Percentiles rank a stretch among this genome's conserved stretches.
phyloP scores from a whole-genome alignment of 2,888 invertebrate genomes.

The Sesamia inferens region DNA sequence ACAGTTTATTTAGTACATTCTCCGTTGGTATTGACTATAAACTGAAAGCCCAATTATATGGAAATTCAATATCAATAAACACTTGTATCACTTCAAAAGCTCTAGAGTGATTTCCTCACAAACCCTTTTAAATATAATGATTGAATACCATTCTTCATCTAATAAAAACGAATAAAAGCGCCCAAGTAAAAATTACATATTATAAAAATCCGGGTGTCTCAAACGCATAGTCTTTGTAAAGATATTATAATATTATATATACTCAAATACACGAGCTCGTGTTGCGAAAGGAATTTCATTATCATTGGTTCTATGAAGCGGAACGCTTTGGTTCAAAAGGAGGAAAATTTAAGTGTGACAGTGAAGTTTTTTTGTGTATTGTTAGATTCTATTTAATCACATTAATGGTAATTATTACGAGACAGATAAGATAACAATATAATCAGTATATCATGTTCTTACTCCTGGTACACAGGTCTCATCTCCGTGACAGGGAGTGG shows the following conservation, averaged over 20 bases:
- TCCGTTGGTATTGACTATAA: not conserved
- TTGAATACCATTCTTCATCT: not conserved
- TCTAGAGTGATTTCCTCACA: not conserved
- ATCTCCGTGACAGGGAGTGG: no score
- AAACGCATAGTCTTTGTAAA: conserved; percentile 24
- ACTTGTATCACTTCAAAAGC: not conserved
- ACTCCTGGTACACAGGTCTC: no score
- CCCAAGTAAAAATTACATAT: conserved; percentile 33
- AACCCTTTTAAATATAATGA: conserved; percentile 9
- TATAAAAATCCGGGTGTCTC: conserved; percentile 24
- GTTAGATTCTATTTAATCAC: not conserved
- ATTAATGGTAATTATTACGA: not conserved
- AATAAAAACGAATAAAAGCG: conserved; percentile 34
- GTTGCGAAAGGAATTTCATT: conserved; percentile 42
- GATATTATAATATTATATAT: no score
- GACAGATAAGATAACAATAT: no score
- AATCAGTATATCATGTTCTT: no score
- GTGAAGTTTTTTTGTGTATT: not conserved
- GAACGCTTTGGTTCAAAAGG: conserved; percentile 20
- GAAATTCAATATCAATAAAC: not conserved
- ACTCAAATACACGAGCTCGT: conserved; percentile 7
- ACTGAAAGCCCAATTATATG: not conserved
- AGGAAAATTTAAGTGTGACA: not conserved
- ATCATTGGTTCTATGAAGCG: conserved; percentile 36
- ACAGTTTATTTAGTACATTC: not conserved